Evolutionary conservation across 2,888 invertebrate genomes (phyloP).

Genomic region (Mesochorus sp.): DNA sequence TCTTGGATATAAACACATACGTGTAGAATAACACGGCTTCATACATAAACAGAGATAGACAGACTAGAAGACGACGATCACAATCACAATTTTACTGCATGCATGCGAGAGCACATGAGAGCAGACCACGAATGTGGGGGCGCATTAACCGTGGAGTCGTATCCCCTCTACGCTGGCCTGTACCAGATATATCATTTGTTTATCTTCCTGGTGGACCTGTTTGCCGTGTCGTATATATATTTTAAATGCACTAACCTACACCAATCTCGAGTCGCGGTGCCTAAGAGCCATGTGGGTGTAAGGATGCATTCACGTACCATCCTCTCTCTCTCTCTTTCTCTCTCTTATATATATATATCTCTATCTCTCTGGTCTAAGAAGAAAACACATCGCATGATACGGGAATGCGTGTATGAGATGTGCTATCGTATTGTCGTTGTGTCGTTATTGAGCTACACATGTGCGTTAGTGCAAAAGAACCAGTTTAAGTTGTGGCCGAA

Average conservation of each 20-base stretch:
- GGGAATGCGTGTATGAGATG: slow-evolving; percentile 14
- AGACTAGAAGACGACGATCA: slow-evolving; percentile 1
- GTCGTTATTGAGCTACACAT: slow-evolving; percentile 55
- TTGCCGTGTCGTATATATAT: not conserved
- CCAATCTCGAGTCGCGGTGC: not conserved
- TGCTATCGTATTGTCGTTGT: slow-evolving; percentile 41
- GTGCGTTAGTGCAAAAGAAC: slow-evolving; percentile 65
- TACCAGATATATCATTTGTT: not conserved
- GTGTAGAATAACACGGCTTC: slow-evolving; percentile 22
- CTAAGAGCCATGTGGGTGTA: not conserved
- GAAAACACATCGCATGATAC: not conserved
- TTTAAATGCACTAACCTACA: not conserved
- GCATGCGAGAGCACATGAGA: not conserved
- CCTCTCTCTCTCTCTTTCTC: too few relatives aligned
- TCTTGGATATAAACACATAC: slow-evolving; percentile 16
- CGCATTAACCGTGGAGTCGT: slow-evolving; percentile 47
- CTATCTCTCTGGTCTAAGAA: not conserved
- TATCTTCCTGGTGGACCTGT: not conserved
- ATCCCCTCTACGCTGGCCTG: not conserved
- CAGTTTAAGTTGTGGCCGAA: slow-evolving; percentile 62
- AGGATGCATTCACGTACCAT: not conserved
- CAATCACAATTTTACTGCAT: not conserved
- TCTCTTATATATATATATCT: too few relatives aligned
- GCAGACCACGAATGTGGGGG: slow-evolving; percentile 26
- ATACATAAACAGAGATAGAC: not conserved